A percentile compares a stretch with the other conserved stretches of the same genome.
Conservation (phyloP, 2,888 invertebrate species). For the Morinoia aosen region DNA sequence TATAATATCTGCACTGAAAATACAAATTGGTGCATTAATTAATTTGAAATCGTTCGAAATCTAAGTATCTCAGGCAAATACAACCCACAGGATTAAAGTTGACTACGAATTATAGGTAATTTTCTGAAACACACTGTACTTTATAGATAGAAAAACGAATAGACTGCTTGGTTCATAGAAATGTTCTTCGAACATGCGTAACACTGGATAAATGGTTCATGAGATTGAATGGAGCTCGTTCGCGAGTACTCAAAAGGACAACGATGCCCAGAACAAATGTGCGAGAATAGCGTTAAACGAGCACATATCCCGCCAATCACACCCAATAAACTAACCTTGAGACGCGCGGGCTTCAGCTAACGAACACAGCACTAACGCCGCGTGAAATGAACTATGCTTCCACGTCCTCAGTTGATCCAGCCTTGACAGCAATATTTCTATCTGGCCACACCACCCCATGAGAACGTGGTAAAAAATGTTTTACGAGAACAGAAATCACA, state of each 20-base stretch:
- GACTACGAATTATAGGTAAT: neutral
- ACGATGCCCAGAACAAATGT: neutral
- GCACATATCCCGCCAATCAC: neutral
- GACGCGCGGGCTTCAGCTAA: neutral
- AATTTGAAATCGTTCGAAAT: neutral
- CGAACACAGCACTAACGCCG: neutral
- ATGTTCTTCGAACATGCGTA: neutral
- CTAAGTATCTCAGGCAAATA: neutral
- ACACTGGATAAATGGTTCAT: neutral
- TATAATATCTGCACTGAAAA: neutral
- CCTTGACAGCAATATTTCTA: neutral
- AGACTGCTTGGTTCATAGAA: neutral
- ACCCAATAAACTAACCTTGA: constrained; percentile 19
- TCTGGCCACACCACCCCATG: neutral
- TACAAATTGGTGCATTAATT: neutral
- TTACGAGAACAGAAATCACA: neutral
- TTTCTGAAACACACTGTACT: neutral
- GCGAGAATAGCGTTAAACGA: neutral
- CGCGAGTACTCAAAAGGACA: neutral
- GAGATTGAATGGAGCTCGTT: neutral
- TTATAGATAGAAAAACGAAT: neutral
- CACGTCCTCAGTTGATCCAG: neutral
- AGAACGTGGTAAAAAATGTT: neutral
- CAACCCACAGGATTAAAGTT: neutral
- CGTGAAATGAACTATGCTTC: neutral